Percentiles rank a stretch among this genome's conserved stretches.
Evolutionary conservation across 2,888 invertebrate species (phyloP).

Genomic region (Watsonalla binaria): DNA sequence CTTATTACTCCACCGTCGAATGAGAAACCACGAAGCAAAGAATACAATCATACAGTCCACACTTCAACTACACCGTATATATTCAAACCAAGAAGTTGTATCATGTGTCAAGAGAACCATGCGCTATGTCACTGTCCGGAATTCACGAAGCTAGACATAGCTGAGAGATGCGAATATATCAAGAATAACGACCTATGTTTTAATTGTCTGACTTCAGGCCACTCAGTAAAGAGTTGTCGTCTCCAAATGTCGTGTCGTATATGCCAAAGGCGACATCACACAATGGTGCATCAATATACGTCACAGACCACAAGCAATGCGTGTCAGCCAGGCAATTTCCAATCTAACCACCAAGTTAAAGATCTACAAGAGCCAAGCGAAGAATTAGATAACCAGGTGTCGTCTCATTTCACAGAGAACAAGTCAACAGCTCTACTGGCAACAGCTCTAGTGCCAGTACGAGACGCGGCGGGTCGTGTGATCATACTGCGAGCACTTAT

Average conservation of each 20-base stretch:
- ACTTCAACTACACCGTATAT: no score
- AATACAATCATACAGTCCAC: no score
- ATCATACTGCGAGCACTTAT: slow-evolving; percentile 17
- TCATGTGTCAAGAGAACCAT: slow-evolving; percentile 15
- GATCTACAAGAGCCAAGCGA: not conserved
- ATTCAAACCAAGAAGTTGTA: slow-evolving; percentile 13
- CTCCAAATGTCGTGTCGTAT: slow-evolving; percentile 16
- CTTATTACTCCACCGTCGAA: no score
- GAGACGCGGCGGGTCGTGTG: slow-evolving; percentile 10
- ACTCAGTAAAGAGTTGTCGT: slow-evolving; percentile 13
- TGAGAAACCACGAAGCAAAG: no score
- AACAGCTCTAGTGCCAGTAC: slow-evolving; percentile 17
- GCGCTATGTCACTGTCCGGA: slow-evolving; percentile 19
- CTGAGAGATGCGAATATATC: slow-evolving; percentile 15
- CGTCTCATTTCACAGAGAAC: slow-evolving; percentile 10
- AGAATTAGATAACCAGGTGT: slow-evolving; percentile 6
- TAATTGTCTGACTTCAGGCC: slow-evolving; percentile 19
- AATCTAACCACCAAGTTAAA: no score
- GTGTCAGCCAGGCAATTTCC: no score
- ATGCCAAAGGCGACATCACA: slow-evolving; percentile 20
- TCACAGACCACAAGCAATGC: not conserved
- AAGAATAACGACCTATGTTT: slow-evolving; percentile 17
- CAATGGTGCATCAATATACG: slow-evolving; percentile 15
- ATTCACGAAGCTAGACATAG: slow-evolving; percentile 13
- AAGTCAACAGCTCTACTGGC: slow-evolving; percentile 16